Percentiles rank a stretch among this genome's conserved stretches.
Evolutionary conservation across 2,113 vertebrate genomes (phyloP).

Genomic region (Stomatorhinus ivindoensis): DNA sequence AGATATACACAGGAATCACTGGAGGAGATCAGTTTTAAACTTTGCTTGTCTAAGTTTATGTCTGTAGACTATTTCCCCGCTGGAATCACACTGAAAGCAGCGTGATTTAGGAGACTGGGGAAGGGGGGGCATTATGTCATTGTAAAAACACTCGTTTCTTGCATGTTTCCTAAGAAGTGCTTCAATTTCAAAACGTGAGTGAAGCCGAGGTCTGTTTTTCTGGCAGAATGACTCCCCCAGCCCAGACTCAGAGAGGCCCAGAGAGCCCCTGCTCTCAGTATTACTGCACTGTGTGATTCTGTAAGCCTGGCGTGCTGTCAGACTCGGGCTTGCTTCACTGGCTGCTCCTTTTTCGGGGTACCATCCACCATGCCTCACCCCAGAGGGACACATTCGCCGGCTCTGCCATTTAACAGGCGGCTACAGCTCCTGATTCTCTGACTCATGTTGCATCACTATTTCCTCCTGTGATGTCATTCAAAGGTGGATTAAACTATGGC

Average conservation of each 20-base stretch:
- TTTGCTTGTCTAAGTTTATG: neutral
- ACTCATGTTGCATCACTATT: neutral
- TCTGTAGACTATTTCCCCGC: neutral
- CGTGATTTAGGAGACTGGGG: neutral
- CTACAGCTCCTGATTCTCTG: neutral
- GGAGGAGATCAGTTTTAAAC: neutral
- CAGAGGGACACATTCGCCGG: neutral
- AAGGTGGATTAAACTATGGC: neutral
- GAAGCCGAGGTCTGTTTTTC: neutral
- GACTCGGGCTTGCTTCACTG: neutral
- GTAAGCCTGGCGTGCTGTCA: neutral
- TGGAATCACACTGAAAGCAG: neutral
- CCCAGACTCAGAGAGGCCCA: neutral
- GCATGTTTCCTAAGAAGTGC: neutral
- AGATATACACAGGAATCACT: neutral
- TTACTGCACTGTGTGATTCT: neutral
- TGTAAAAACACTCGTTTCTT: neutral
- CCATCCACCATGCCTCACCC: neutral
- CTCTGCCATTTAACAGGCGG: neutral
- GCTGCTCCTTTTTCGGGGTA: neutral
- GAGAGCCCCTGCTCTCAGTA: neutral
- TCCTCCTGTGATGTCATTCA: neutral
- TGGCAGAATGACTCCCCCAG: neutral
- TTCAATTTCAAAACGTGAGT: constrained; percentile 8
- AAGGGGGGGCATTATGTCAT: neutral